Percentiles rank a stretch among this genome's conserved stretches.
Conservation (phyloP, 2,113 vertebrate species). For the Atractosteus spatula region DNA sequence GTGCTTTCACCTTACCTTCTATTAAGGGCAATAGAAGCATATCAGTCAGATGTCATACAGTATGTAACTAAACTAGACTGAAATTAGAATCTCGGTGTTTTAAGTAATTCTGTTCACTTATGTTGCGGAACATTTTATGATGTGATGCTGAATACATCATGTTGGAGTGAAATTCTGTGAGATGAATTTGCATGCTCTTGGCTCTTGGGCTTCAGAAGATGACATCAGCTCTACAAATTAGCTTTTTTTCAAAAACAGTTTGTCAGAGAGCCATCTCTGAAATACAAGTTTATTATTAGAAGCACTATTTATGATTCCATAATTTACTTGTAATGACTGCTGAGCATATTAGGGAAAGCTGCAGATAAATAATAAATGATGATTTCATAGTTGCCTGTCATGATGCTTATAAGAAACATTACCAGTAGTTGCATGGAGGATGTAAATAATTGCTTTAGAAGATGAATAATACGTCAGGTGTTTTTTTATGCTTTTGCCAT, state of each 20-base stretch:
- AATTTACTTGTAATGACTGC: slow-evolving; percentile 5
- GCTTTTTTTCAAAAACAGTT: neutral
- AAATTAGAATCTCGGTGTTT: neutral
- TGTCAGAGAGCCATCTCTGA: neutral
- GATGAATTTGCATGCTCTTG: neutral
- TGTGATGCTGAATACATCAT: neutral
- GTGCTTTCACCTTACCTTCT: no score
- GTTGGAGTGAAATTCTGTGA: neutral
- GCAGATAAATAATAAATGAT: slow-evolving; percentile 1
- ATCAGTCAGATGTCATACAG: no score
- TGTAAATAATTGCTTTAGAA: neutral
- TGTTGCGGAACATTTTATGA: neutral
- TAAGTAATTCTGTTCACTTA: neutral
- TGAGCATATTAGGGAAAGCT: neutral
- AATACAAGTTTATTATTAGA: neutral
- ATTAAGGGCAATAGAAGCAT: no score
- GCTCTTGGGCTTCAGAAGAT: neutral
- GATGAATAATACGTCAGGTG: neutral
- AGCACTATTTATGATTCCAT: slow-evolving; percentile 1
- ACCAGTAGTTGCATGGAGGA: neutral
- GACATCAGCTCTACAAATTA: neutral
- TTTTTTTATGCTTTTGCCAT: neutral
- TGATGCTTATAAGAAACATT: slow-evolving; percentile 5
- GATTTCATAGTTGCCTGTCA: neutral
- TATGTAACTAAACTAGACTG: no score